Conservation (phyloP, 2,113 vertebrate genomes). For the Scortum barcoo region DNA sequence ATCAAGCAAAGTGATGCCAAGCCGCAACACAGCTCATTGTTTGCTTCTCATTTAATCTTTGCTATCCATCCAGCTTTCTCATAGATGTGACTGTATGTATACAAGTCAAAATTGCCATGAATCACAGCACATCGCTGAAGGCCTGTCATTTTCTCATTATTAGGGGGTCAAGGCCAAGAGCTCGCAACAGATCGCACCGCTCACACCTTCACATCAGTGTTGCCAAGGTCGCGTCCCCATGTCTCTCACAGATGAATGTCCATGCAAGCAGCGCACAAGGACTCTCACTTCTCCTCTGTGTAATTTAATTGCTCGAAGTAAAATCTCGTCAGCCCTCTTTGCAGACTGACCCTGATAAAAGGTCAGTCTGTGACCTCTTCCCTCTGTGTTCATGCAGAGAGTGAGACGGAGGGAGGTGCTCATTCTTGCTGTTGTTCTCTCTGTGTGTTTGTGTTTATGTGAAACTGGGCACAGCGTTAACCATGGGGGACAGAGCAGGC, state of each 20-base stretch:
- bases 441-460: slow-evolving; percentile 38
- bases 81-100: background rate
- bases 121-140: background rate
- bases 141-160: slow-evolving; percentile 20
- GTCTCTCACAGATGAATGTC: background rate
- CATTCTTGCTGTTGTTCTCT: slow-evolving; percentile 25
- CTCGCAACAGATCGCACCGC: background rate
- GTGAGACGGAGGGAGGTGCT: background rate
- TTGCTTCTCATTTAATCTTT: slow-evolving; percentile 13
- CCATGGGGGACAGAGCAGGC: slow-evolving; percentile 12
- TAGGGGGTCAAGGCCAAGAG: background rate
- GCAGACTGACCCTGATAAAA: slow-evolving; percentile 8
- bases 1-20: background rate
- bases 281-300: background rate
- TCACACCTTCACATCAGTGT: slow-evolving; percentile 25
- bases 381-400: background rate
- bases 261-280: background rate
- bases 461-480: slow-evolving; percentile 31
- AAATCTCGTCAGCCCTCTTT: slow-evolving; percentile 3
- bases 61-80: background rate
- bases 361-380: slow-evolving; percentile 23
- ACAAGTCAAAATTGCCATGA: background rate
- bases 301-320: background rate
- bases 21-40: background rate
- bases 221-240: background rate